Percentiles rank a stretch among this genome's conserved stretches.
Evolutionary conservation across 2,888 invertebrate species (phyloP).

Genomic region (Diloba caeruleocephala): DNA sequence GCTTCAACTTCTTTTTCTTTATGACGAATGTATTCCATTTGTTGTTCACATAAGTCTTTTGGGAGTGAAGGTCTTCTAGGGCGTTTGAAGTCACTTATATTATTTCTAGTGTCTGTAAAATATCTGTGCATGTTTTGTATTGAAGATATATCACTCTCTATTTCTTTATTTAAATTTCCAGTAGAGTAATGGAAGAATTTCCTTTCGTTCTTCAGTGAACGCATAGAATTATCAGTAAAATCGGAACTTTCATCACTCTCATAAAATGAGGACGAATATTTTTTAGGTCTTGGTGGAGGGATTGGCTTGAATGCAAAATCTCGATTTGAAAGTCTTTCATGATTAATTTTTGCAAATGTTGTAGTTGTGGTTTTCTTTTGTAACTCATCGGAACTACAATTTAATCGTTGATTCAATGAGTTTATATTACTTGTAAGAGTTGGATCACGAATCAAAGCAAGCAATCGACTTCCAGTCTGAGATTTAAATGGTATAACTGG

Average conservation of each 20-base stretch:
- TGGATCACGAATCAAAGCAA: slow-evolving; percentile 90
- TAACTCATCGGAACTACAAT: slow-evolving; percentile 60
- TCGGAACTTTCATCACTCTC: slow-evolving; percentile 84
- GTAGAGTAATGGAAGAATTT: slow-evolving; percentile 84
- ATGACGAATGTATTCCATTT: slow-evolving; percentile 90
- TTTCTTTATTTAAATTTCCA: slow-evolving; percentile 82
- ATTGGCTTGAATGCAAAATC: slow-evolving; percentile 73
- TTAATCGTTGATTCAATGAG: slow-evolving; percentile 60
- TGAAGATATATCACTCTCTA: slow-evolving; percentile 82
- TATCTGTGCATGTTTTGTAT: slow-evolving; percentile 85
- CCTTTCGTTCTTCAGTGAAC: slow-evolving; percentile 76
- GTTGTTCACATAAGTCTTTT: slow-evolving; percentile 90
- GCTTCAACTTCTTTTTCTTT: slow-evolving; percentile 92
- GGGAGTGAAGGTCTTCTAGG: slow-evolving; percentile 90
- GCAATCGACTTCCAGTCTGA: slow-evolving; percentile 89
- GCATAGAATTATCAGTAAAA: slow-evolving; percentile 76
- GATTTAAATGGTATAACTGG: slow-evolving; percentile 80
- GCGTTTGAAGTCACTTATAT: slow-evolving; percentile 54
- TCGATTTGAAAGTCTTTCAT: slow-evolving; percentile 32
- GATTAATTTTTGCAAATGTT: slow-evolving; percentile 49
- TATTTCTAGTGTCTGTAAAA: slow-evolving; percentile 70
- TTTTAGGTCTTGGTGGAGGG: slow-evolving; percentile 79
- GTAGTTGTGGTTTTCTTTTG: slow-evolving; percentile 53
- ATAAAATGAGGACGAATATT: slow-evolving; percentile 76
- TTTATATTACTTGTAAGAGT: slow-evolving; percentile 73